Evolutionary conservation across 2,113 vertebrate species (phyloP), one percentile per base, ranked within the genome.

Genomic region (Oostethus manadensis): DNA sequence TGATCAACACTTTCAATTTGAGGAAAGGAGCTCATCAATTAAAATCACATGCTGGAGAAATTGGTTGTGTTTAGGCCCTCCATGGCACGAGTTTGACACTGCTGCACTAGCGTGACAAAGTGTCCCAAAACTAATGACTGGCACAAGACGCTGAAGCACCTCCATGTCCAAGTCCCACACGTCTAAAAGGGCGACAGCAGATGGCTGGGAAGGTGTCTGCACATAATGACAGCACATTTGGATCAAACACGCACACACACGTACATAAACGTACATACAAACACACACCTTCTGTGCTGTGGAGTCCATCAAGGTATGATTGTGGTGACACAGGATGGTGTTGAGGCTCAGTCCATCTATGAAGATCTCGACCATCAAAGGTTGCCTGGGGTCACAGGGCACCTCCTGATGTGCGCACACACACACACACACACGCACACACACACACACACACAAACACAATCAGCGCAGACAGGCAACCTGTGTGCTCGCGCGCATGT

Each of bases 271-370:
- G 7, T 7, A 5, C 18, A 23, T 10, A 40, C 16, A 40, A 11
- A 58, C 8, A 14, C 56, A 45, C 10, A 90, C 88, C 85, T 76
- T 65, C 9, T 59, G 43, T 21, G 15, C 21, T 4, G 18, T 23
- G 4, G 50, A 10, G 48, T 84, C 72, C 17, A 79, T 23, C n/a
- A 63, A 54, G 49, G 74, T 83, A 18, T 93, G 89, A 46, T 91
- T 84, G 53, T 93, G 87, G 47, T 91, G 79, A 22, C 88, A 88
- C 89, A 98, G 83, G 85, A 98, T 92, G 54, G 72, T 88, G 20
- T 89, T 90, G 63, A 98, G 86, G 0, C 88, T 90, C 74, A 93
- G 79, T 16, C 89, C 90, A 60, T 91, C 90, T 76, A 96, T 81
- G 58, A 88, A 92, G 38, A 98, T 69, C 62, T 82, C 83, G 56